Percentiles rank a stretch among this genome's conserved stretches.
phyloP scores from a whole-genome alignment of 2,113 vertebrate genomes.

The Alosa alosa region DNA sequence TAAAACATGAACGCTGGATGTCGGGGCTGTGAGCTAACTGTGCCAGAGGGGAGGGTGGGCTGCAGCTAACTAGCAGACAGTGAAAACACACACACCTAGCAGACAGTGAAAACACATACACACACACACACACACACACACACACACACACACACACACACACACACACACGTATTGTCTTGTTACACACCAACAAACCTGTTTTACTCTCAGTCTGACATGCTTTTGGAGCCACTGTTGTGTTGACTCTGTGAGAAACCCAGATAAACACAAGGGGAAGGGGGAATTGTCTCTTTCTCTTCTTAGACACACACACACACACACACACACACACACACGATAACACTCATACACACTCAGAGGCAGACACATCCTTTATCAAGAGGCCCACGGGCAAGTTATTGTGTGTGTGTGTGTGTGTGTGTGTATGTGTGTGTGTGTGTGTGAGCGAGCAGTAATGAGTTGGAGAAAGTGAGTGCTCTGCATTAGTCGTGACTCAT shows the following conservation, averaged over 20 bases:
- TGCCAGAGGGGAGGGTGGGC: not conserved
- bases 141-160: constrained; percentile 4
- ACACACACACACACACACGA: not conserved
- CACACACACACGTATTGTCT: not conserved
- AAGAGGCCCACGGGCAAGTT: not conserved
- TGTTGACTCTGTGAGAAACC: no score
- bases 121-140: not conserved
- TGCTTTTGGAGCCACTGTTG: no score
- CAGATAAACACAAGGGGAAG: no score
- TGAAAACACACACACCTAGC: not conserved
- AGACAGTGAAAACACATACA: not conserved
- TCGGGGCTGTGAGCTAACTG: not conserved
- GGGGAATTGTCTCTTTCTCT: no score
- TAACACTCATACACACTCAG: not conserved
- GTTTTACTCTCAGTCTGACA: no score
- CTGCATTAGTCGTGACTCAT: not conserved
- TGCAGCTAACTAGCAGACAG: not conserved
- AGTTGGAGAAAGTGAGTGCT: not conserved
- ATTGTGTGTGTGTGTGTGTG: not conserved
- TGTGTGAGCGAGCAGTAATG: not conserved
- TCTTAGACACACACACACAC: not conserved
- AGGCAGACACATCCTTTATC: not conserved
- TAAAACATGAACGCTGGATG: constrained; percentile 11
- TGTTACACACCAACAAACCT: not conserved
- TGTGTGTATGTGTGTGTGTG: not conserved